Conservation (phyloP, 2,113 vertebrate species). For the Neomonachus schauinslandi region DNA sequence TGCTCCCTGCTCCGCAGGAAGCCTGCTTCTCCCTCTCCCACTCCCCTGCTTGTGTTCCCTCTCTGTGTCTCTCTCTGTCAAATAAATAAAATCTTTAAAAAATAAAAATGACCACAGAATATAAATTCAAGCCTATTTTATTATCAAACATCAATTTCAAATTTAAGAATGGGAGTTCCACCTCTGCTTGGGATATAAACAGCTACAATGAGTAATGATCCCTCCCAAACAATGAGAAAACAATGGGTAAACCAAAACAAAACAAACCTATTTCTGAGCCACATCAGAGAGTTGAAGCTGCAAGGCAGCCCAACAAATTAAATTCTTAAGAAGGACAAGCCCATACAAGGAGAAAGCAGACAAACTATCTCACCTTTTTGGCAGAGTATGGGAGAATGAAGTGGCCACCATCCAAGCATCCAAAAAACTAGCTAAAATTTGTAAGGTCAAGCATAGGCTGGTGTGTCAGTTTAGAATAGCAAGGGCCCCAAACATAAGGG, state of each 20-base stretch:
- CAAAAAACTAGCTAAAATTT: slow-evolving; percentile 27
- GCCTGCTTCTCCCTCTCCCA: too few species aligned
- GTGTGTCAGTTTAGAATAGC: background rate
- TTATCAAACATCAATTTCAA: slow-evolving; percentile 38
- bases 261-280: background rate
- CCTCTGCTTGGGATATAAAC: background rate
- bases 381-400: slow-evolving; percentile 12
- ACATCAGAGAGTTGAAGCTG: background rate
- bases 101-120: background rate
- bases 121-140: slow-evolving; percentile 51
- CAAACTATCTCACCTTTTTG: background rate
- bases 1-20: too few species aligned
- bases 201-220: background rate
- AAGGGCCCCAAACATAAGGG: background rate
- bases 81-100: too few species aligned
- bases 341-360: background rate
- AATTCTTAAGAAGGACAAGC: background rate
- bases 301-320: background rate
- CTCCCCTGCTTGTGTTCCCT: too few species aligned
- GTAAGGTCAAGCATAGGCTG: background rate
- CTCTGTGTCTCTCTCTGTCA: too few species aligned
- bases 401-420: background rate
- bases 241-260: background rate
- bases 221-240: slow-evolving; percentile 35
- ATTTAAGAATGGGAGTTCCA: slow-evolving; percentile 17